Evolutionary conservation across 2,888 invertebrate genomes (phyloP), one percentile per base, ranked within the genome.

Genomic region (Axea sp.): DNA sequence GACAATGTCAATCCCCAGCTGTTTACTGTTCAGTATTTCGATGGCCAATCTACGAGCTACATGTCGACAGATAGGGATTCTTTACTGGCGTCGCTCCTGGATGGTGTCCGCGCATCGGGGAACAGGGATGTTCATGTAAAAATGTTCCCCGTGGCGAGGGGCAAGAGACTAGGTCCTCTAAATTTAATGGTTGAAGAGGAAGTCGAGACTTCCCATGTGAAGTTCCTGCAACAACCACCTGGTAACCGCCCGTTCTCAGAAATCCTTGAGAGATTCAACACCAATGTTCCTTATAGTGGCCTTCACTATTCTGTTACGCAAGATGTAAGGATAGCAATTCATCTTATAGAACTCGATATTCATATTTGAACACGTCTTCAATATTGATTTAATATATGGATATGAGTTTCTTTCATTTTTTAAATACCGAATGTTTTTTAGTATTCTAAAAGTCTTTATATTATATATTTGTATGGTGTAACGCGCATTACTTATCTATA

Each of bases 241-340:
- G 91, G 90, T 12, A 90, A 90, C 30, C 90, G 92, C 87, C 88
- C 90, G 2, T 93, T 94, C 82, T 88, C 92, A 14, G 96, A 97
- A 86, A 94, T 96, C 78, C 92, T 99, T 12, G 93, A 95, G 78
- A 90, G 99, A 72, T 99, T 99, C 89, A 99, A 99, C 89, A 95
- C 97, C 43, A 99, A 99, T 88, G 93, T 98, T 81, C 96, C 99
- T 1, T 99, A 99, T 89, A 98, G 96, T 88, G 99, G 99, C 11
- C 92, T 99, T 45, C 92, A 96, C 76, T 98, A 99, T 89, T 96
- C 98, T 78, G 94, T 97, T 76, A 96, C 97, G 14, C 96, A 97
- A 90, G 99, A 99, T 89, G 98, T 97, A 91, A 92, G 94, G 68
- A 3, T n/a, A n/a, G n/a, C n/a, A n/a, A n/a, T n/a, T n/a, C n/a